Conservation (phyloP, 1,140 invertebrate genomes). For the Heliconius hewitsoni region DNA sequence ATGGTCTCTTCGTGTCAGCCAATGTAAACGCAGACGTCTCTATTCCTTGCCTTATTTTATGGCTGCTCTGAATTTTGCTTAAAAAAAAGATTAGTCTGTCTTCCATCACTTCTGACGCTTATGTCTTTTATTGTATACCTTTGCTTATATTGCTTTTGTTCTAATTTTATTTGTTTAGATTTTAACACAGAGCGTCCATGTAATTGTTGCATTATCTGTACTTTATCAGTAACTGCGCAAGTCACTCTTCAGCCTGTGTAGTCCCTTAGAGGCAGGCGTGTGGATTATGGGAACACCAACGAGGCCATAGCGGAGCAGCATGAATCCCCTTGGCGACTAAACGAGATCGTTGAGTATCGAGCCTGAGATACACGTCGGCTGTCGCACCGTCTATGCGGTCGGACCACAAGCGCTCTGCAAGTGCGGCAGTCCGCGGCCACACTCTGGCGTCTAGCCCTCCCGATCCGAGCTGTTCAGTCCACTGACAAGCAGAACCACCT, state of each 20-base stretch:
- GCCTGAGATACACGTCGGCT: conserved; percentile 84
- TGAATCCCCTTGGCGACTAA: conserved; percentile 83
- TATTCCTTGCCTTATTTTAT: background rate
- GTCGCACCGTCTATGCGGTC: conserved; percentile 68
- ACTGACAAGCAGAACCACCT: conserved; percentile 88
- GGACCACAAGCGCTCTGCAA: conserved; percentile 85
- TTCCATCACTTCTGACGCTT: background rate
- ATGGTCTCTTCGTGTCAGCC: background rate
- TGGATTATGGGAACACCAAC: conserved; percentile 88
- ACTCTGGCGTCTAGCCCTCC: conserved; percentile 84
- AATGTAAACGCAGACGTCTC: background rate
- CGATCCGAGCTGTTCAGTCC: conserved; percentile 86
- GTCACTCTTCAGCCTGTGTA: background rate
- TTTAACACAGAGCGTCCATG: background rate
- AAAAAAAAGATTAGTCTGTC: background rate
- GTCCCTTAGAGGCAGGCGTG: conserved; percentile 52
- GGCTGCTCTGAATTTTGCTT: background rate
- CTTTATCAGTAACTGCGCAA: background rate
- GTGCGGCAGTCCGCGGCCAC: conserved; percentile 87
- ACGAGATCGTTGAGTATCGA: conserved; percentile 85
- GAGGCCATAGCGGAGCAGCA: conserved; percentile 87
- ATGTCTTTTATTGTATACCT: background rate
- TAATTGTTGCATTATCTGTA: background rate
- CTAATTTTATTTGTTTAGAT: background rate
- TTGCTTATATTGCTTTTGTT: background rate